phyloP scores from a whole-genome alignment of 2,888 invertebrate species.

The Cremastinae sp. region DNA sequence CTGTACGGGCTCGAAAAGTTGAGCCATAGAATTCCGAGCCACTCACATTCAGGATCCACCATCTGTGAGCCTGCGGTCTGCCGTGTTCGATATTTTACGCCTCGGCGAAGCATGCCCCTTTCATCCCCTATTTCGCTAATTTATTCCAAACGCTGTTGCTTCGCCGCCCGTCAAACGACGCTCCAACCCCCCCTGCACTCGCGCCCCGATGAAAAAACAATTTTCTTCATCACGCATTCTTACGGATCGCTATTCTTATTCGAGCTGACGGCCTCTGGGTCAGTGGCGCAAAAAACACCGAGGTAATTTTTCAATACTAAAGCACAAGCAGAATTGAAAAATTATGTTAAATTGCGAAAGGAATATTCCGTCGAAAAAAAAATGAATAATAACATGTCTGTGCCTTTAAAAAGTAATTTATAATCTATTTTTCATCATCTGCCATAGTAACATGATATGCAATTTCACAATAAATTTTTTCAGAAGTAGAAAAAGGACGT shows the following conservation, averaged over 20 bases:
- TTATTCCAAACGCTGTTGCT: constrained; percentile 42
- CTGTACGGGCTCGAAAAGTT: background rate
- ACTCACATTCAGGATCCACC: constrained; percentile 15
- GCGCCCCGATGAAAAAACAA: background rate
- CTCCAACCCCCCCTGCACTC: background rate
- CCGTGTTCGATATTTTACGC: constrained; percentile 50
- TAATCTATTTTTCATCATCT: too few species aligned
- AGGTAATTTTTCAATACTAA: too few species aligned
- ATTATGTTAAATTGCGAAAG: too few species aligned
- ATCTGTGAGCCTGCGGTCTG: constrained; percentile 43
- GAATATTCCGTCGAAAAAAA: too few species aligned
- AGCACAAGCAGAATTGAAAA: too few species aligned
- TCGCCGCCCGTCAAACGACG: background rate
- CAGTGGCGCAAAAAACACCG: too few species aligned
- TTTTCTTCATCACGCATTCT: background rate
- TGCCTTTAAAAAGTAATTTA: too few species aligned
- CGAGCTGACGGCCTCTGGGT: too few species aligned
- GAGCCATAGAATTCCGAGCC: constrained; percentile 18
- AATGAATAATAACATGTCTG: too few species aligned
- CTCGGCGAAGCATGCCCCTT: constrained; percentile 36
- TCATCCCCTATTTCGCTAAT: constrained; percentile 39
- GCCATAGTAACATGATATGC: too few species aligned
- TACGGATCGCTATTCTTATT: constrained; percentile 1
- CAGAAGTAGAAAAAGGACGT: too few species aligned
- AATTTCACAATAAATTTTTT: too few species aligned